Evolutionary conservation across 2,797 vertebrate species (phyloP), one percentile per base, ranked within the genome.

Genomic region (Moxostoma hubbsi): DNA sequence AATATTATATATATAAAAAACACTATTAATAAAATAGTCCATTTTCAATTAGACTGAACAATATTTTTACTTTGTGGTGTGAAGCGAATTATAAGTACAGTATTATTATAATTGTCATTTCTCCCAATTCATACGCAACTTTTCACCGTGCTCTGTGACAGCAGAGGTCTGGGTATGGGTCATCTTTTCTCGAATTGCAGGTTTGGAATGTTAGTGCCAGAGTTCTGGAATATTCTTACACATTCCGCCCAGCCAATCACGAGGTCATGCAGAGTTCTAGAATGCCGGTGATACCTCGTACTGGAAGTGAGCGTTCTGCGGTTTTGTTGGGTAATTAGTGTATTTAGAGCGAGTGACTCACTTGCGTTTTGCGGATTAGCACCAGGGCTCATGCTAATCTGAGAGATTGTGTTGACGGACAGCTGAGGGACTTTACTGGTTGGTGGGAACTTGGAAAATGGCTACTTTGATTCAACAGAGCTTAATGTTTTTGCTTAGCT

Each of bases 281-380:
- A 45, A 51, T 46, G 57, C n/a, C 0, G 13, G 64, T 1, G 24
- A 51, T 58, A 12, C 43, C 5, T 4, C 11, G 0, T 8, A 12
- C 75, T 24, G 18, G 58, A 18, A 0, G 1, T n/a, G 54, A 72
- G 12, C 7, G 4, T 16, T 45, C 10, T 15, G n/a, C 9, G 10
- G 18, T 12, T 13, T 9, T 8, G 10, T 24, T 46, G 59, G 6
- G 3, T 73, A 16, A 70, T 77, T 45, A 73, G 13, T 8, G 9
- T 11, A 16, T 50, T 10, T 24, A 7, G 24, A 68, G 8, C 0
- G 10, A 73, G 58, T 70, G 69, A 64, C 6, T 24, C 45, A 18
- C 58, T 80, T 46, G 72, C n/a, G 72, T 83, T 75, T 43, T 24
- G 18, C 46, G 70, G 75, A 85, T 82, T 84, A 79, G n/a, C 7